These are phyloP conservation scores for Macrostomum lignano DNA, from an alignment of 1,140 invertebrate genomes.

Conservation along the genomic window DNA sequence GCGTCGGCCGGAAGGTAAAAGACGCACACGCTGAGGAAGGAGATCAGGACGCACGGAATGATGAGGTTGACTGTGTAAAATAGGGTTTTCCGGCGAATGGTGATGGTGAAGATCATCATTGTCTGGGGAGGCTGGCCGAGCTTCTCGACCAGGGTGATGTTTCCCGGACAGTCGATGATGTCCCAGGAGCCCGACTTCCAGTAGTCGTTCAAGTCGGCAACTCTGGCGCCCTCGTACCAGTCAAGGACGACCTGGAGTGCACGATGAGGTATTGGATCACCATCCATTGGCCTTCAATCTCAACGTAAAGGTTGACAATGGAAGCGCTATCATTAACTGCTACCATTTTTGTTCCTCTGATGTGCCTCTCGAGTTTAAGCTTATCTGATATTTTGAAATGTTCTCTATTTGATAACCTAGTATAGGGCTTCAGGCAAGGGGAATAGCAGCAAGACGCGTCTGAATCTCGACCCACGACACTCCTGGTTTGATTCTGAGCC, in stretches of 20 bases:
- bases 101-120: conserved; percentile 34
- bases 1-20: conserved; percentile 71
- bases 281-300: conserved; percentile 7
- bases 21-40: conserved; percentile 83
- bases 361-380: neutral
- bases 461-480: no score
- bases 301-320: neutral
- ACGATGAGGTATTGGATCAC: conserved; percentile 1
- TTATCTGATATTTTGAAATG: neutral
- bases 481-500: no score
- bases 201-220: conserved; percentile 73
- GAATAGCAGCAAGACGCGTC: no score
- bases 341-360: neutral
- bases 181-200: conserved; percentile 97
- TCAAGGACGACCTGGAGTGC: conserved; percentile 57
- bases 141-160: conserved; percentile 9
- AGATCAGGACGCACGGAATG: conserved; percentile 83
- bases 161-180: conserved; percentile 63
- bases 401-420: neutral
- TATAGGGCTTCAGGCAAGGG: no score
- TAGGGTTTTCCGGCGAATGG: conserved; percentile 74
- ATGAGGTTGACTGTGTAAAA: conserved; percentile 99
- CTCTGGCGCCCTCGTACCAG: conserved; percentile 76
- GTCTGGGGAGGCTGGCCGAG: conserved; percentile 7
- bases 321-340: neutral